A percentile compares a stretch with the other conserved stretches of the same genome.
Conservation (phyloP, 2,888 invertebrate species). For the Gastracanthus pulcherrimus region DNA sequence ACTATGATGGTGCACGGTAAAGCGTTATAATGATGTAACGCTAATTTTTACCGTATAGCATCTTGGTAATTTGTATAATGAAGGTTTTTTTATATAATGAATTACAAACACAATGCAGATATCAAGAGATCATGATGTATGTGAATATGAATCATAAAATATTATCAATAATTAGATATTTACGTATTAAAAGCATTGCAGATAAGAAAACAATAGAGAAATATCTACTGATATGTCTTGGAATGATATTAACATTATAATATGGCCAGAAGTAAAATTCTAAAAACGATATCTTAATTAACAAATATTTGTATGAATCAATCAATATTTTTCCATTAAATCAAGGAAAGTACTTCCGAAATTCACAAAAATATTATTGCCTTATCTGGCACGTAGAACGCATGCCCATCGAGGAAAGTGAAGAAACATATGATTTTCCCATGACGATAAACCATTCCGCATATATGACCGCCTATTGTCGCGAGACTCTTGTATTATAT, state of each 20-base stretch:
- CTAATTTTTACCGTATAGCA: no score
- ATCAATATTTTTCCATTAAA: neutral
- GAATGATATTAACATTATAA: neutral
- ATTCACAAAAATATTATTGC: neutral
- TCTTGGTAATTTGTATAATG: no score
- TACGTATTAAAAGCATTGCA: neutral
- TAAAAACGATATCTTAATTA: no score
- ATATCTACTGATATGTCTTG: neutral
- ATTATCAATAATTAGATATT: neutral
- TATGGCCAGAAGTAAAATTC: neutral
- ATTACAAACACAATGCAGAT: no score
- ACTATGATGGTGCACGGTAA: no score
- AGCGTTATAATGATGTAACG: no score
- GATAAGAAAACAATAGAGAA: neutral
- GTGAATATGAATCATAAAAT: no score
- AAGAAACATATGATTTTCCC: neutral
- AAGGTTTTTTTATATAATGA: no score
- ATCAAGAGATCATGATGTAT: no score
- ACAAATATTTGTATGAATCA: neutral
- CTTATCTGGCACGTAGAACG: neutral
- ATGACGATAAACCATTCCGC: conserved; percentile 6
- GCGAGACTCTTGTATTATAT: neutral
- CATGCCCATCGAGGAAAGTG: conserved; percentile 3
- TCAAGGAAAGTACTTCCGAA: neutral
- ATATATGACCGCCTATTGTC: neutral